phyloP scores from a whole-genome alignment of 1,140 invertebrate species.

The Cydia pomonella region DNA sequence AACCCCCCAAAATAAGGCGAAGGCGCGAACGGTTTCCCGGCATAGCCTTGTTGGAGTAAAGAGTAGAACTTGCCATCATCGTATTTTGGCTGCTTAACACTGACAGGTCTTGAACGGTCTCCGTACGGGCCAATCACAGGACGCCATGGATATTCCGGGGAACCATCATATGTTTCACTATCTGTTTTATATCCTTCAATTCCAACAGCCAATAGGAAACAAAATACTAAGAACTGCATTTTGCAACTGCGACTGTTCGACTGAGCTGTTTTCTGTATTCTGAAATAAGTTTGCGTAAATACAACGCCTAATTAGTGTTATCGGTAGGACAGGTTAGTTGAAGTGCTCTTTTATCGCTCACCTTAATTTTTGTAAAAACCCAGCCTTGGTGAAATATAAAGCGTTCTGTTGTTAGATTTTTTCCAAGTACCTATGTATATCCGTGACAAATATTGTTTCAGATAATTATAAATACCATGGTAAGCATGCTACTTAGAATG shows the following conservation, averaged over 20 bases:
- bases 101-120: slow-evolving; percentile 37
- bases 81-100: slow-evolving; percentile 38
- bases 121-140: slow-evolving; percentile 34
- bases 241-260: not conserved
- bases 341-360: slow-evolving; percentile 33
- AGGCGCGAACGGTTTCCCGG: slow-evolving; percentile 35
- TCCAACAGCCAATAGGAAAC: not conserved
- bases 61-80: slow-evolving; percentile 35
- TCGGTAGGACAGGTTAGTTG: slow-evolving; percentile 33
- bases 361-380: slow-evolving; percentile 29
- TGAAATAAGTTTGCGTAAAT: slow-evolving; percentile 18
- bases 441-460: slow-evolving; percentile 18
- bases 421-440: slow-evolving; percentile 1
- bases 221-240: slow-evolving; percentile 4
- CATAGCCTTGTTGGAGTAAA: slow-evolving; percentile 28
- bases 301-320: slow-evolving; percentile 35
- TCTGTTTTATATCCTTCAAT: not conserved
- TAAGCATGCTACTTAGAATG: not conserved
- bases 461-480: not conserved
- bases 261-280: slow-evolving; percentile 3
- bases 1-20: slow-evolving; percentile 36
- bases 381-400: not conserved
- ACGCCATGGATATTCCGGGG: slow-evolving; percentile 10
- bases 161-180: not conserved
- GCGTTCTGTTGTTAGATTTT: not conserved